Evolutionary conservation across 2,113 vertebrate species (phyloP).

Genomic region (Bufo bufo): DNA sequence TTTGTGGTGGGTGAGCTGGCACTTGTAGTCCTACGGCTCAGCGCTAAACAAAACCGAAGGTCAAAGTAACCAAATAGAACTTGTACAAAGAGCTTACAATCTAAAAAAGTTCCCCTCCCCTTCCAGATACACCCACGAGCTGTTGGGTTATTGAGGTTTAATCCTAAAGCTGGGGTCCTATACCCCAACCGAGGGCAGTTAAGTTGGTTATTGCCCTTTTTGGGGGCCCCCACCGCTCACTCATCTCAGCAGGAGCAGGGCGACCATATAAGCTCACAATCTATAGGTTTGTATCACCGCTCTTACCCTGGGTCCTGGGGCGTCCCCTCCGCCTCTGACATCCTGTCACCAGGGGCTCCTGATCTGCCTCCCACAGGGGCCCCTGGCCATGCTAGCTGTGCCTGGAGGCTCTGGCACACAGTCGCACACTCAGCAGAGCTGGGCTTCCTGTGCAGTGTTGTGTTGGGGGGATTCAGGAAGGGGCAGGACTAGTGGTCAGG

Average conservation of each 20-base stretch:
- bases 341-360: not conserved
- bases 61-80: too few relatives aligned
- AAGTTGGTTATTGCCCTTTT: not conserved
- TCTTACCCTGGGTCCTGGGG: constrained; percentile 23
- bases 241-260: not conserved
- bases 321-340: constrained; percentile 25
- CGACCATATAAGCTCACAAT: not conserved
- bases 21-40: not conserved
- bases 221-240: not conserved
- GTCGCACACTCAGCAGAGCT: constrained; percentile 65
- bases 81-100: not conserved
- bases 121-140: not conserved
- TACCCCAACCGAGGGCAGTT: too few relatives aligned
- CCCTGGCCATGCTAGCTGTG: constrained; percentile 10
- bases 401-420: not conserved
- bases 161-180: not conserved
- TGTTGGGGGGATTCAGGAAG: constrained; percentile 81
- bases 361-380: not conserved
- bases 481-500: constrained; percentile 83
- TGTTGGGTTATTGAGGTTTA: not conserved
- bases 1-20: not conserved
- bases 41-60: too few relatives aligned
- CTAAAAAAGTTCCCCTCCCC: not conserved
- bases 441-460: constrained; percentile 81
- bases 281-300: not conserved